These are phyloP conservation scores for Calidris pugnax DNA, from an alignment of 2,113 vertebrate genomes.

Conservation along the genomic window DNA sequence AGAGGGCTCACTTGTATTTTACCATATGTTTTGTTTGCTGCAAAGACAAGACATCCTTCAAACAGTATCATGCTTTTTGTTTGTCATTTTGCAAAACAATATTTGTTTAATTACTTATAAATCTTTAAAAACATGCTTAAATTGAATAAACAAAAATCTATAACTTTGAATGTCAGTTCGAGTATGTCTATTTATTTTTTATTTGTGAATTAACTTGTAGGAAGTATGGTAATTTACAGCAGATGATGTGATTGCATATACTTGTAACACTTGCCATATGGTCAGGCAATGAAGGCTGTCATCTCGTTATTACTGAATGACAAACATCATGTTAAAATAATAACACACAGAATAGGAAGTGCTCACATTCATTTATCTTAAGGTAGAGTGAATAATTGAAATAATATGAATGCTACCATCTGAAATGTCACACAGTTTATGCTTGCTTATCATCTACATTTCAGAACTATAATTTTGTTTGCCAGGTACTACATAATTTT, in stretches of 20 bases:
- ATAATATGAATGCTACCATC: conserved; percentile 60
- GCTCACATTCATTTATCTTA: conserved; percentile 76
- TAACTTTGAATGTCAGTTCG: conserved; percentile 48
- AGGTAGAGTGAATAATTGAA: conserved; percentile 75
- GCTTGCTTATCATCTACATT: conserved; percentile 76
- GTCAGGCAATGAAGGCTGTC: conserved; percentile 81
- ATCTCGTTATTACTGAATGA: conserved; percentile 83
- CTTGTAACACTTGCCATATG: conserved; percentile 79
- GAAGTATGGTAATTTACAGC: conserved; percentile 76
- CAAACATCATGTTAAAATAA: conserved; percentile 81
- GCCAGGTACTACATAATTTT: conserved; percentile 79
- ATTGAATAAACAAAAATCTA: conserved; percentile 25
- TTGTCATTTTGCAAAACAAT: conserved; percentile 24
- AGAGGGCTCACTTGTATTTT: conserved; percentile 54
- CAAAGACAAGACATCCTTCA: conserved; percentile 47
- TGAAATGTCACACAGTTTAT: conserved; percentile 73
- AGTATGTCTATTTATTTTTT: conserved; percentile 58
- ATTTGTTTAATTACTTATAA: conserved; percentile 51
- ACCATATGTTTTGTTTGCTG: conserved; percentile 46
- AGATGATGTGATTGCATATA: conserved; percentile 76
- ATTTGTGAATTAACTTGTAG: conserved; percentile 75
- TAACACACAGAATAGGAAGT: conserved; percentile 71
- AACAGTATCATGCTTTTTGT: background rate
- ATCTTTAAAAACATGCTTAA: conserved; percentile 39
- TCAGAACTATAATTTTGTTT: conserved; percentile 83